Base-by-base conservation (phyloP, 2,113 vertebrate species). In the Gobiocypris rarus region DNA sequence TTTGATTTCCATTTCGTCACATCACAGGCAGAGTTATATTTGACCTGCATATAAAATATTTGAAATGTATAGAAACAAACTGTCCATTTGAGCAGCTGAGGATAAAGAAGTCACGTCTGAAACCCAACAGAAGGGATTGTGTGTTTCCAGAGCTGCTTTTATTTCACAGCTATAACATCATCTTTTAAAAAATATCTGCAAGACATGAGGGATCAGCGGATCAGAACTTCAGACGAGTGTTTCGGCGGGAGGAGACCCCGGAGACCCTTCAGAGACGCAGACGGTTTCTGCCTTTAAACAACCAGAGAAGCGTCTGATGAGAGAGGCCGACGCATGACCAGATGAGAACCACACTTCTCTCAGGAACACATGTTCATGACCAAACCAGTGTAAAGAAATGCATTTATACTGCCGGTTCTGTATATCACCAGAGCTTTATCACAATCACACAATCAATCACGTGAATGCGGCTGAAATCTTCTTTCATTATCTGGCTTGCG, bases 111-210 rank as follows among this genome's bases (percentile, higher is more conserved):
- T 76, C 52, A 58, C 8, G 9, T 54, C 15, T 75, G 48, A 28
- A 48, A 50, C 9, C 19, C 75, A n/a, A 8, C 9, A 76, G 52
- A 31, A 22, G 31, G 56, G 5, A 2, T 54, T 15, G 17, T 4
- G 24, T 17, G 26, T 9, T 67, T 45, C 50, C 45, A 48, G 31
- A 80, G 76, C 45, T 82, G 58, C 2, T 82, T 86, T 70, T 43
- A 24, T 92, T 92, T 92, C 91, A 91, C 89, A 86, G 83, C 87
- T 92, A 89, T 92, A 90, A 92, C 91, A 91, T 93, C 92, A 94
- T 91, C 91, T 91, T 89, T 90, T 91, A 89, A 91, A 93, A 31
- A 92, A 92, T 91, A 92, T 92, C 89, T 91, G 63, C 28, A 78
- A 87, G 87, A 89, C 91, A 81, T 83, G 83, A 45, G 89, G 89